Evolutionary conservation across 2,113 vertebrate genomes (phyloP).

Genomic region (Ictalurus punctatus): DNA sequence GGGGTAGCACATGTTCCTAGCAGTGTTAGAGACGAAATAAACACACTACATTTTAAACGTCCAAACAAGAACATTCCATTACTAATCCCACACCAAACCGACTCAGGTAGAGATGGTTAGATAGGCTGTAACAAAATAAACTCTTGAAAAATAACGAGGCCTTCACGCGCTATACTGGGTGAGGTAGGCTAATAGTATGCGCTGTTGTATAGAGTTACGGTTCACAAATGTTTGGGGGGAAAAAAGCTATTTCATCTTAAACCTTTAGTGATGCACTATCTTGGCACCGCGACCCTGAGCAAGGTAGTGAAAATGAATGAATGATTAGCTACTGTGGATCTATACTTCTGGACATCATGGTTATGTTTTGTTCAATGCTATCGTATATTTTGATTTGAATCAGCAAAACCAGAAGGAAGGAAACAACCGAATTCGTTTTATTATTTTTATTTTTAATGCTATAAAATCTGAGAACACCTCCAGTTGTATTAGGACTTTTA

Average conservation of each 20-base stretch:
- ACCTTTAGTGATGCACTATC: neutral
- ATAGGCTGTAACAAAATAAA: neutral
- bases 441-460: neutral
- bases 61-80: neutral
- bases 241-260: neutral
- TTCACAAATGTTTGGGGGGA: neutral
- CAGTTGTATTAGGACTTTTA: neutral
- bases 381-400: neutral
- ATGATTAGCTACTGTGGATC: neutral
- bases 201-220: neutral
- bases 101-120: neutral
- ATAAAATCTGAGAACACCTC: neutral
- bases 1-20: conserved; percentile 15
- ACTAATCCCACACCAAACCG: neutral
- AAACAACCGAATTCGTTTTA: neutral
- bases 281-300: neutral
- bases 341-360: neutral
- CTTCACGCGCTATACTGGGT: neutral
- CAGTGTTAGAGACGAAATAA: neutral
- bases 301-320: neutral
- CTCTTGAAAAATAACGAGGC: neutral
- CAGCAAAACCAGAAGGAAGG: neutral
- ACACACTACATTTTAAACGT: neutral
- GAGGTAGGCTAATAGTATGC: neutral
- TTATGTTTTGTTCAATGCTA: neutral